These are phyloP conservation scores for Ectemnius continuus DNA, from an alignment of 2,888 invertebrate species.

Conservation along the genomic window DNA sequence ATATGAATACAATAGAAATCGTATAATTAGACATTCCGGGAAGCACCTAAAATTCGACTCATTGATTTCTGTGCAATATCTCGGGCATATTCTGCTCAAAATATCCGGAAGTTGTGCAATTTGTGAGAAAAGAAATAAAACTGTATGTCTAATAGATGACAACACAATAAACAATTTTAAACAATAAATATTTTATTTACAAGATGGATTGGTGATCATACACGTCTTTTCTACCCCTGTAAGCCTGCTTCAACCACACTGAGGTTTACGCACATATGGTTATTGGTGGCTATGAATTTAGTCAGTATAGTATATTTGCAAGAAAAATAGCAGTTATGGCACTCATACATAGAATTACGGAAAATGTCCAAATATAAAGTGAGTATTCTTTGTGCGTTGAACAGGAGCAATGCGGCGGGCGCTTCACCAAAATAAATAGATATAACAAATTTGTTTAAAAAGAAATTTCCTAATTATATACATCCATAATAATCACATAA, in stretches of 20 bases:
- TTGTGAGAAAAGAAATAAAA: background rate
- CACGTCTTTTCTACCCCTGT: conserved; percentile 28
- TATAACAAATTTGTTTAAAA: conserved; percentile 10
- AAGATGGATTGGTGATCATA: conserved; percentile 44
- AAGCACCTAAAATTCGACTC: background rate
- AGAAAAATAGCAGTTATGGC: too few species aligned
- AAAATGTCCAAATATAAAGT: background rate
- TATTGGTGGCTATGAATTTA: too few species aligned
- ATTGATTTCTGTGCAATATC: background rate
- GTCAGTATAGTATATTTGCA: too few species aligned
- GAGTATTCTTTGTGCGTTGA: background rate
- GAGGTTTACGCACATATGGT: background rate
- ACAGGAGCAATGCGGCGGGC: conserved; percentile 17
- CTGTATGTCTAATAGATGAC: conserved; percentile 15
- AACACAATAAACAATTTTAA: conserved; percentile 42
- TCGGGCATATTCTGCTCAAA: conserved; percentile 4
- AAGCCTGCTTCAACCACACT: conserved; percentile 29
- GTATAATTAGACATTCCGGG: conserved; percentile 4
- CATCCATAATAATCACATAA: conserved; percentile 11
- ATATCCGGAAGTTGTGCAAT: conserved; percentile 20
- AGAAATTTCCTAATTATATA: conserved; percentile 15
- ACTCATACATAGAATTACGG: too few species aligned
- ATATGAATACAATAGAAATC: conserved; percentile 17
- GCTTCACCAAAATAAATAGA: conserved; percentile 31
- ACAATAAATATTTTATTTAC: conserved; percentile 73